Evolutionary conservation across 2,797 vertebrate genomes (phyloP).

Genomic region (Gadopsis bispinosus): DNA sequence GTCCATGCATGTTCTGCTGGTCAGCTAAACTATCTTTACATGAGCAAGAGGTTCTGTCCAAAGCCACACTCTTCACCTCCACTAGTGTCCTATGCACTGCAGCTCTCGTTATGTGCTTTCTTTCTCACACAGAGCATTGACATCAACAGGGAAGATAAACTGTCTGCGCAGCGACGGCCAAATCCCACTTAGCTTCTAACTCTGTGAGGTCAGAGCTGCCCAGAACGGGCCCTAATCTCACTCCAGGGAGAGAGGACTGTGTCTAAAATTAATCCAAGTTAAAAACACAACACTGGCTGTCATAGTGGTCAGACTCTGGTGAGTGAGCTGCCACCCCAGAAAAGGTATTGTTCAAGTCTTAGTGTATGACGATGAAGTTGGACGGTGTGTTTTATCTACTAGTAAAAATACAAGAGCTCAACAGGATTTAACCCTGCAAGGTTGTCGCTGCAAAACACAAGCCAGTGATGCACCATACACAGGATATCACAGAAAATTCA

Average conservation of each 20-base stretch:
- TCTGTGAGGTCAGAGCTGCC: conserved; percentile 82
- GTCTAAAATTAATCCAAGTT: conserved; percentile 82
- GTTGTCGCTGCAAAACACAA: neutral
- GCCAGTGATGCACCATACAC: neutral
- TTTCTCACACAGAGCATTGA: conserved; percentile 67
- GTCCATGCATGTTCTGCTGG: conserved; percentile 68
- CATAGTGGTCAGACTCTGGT: conserved; percentile 12
- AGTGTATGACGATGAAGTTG: neutral
- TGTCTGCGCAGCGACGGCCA: conserved; percentile 78
- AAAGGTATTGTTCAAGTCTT: neutral
- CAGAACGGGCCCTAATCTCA: conserved; percentile 83
- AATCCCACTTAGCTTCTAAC: conserved; percentile 84
- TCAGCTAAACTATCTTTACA: conserved; percentile 26
- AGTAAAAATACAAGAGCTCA: neutral
- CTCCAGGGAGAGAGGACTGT: conserved; percentile 71
- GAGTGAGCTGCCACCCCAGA: too few species aligned
- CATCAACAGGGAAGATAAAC: conserved; percentile 81
- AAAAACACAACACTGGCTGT: conserved; percentile 68
- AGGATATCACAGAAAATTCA: neutral
- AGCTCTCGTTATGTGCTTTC: conserved; percentile 31
- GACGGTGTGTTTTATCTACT: neutral
- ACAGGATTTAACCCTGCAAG: neutral
- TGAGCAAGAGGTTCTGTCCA: conserved; percentile 15
- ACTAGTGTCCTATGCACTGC: conserved; percentile 21
- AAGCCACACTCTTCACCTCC: conserved; percentile 50